phyloP scores from a whole-genome alignment of 2,797 vertebrate genomes.

The Carcharodon carcharias region DNA sequence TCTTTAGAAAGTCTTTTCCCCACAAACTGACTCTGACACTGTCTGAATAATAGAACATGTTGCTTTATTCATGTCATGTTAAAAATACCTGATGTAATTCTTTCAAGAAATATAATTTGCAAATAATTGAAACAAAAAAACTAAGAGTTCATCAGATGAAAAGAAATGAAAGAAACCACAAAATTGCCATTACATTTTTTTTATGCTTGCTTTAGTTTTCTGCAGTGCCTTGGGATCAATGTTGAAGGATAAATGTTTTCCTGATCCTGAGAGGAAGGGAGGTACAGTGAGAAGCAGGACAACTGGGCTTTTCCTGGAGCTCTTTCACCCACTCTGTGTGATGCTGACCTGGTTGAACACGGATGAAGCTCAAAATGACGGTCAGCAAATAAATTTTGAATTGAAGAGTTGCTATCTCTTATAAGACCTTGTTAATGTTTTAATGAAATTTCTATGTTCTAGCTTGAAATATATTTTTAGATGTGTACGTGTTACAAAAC shows the following conservation, averaged over 20 bases:
- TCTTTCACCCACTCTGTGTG: constrained; percentile 51
- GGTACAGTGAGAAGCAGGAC: constrained; percentile 48
- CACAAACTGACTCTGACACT: not conserved
- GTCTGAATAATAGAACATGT: not conserved
- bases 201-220: constrained; percentile 46
- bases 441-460: not conserved
- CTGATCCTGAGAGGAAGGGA: constrained; percentile 36
- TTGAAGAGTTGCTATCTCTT: not conserved
- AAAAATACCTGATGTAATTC: not conserved
- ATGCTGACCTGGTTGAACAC: constrained; percentile 44
- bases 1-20: not conserved
- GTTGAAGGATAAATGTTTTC: constrained; percentile 58
- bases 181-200: not conserved
- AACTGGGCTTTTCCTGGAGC: constrained; percentile 49
- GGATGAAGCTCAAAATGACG: constrained; percentile 32
- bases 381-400: constrained; percentile 39
- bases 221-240: constrained; percentile 56
- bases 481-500: not conserved
- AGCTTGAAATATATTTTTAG: not conserved
- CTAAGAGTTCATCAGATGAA: constrained; percentile 43
- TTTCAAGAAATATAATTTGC: not conserved
- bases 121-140: constrained; percentile 23
- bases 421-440: not conserved
- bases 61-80: not conserved
- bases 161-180: constrained; percentile 40